Percentiles rank a stretch among this genome's conserved stretches.
Evolutionary conservation across 2,113 vertebrate genomes (phyloP).

Genomic region (Apteryx mantelli): DNA sequence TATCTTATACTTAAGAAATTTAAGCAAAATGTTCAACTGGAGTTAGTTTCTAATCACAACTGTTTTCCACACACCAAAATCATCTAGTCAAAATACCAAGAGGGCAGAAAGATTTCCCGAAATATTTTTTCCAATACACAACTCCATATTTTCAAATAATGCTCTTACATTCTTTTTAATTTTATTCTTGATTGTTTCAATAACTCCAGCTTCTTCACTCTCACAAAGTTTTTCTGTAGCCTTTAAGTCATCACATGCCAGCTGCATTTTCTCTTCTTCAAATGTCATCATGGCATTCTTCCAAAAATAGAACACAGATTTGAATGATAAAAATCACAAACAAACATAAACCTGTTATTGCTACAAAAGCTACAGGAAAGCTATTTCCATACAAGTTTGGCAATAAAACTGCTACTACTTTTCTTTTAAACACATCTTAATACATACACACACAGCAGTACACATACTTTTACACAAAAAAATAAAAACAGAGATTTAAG

Average conservation of each 20-base stretch:
- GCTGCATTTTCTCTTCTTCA: constrained; percentile 99
- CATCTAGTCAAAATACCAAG: not conserved
- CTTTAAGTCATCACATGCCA: constrained; percentile 94
- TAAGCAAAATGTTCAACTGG: not conserved
- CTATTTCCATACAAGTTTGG: not conserved
- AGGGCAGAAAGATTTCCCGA: not conserved
- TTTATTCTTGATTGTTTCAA: constrained; percentile 98
- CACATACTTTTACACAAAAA: not conserved
- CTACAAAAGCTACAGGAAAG: not conserved
- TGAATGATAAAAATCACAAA: not conserved
- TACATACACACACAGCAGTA: not conserved
- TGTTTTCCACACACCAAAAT: not conserved
- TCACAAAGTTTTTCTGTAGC: constrained; percentile 97
- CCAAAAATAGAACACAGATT: constrained; percentile 11
- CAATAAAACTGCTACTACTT: not conserved
- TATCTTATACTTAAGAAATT: not conserved
- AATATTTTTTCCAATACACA: not conserved
- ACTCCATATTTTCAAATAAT: not conserved
- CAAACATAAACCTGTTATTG: not conserved
- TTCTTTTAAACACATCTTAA: not conserved
- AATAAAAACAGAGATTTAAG: not conserved
- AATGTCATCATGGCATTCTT: constrained; percentile 99
- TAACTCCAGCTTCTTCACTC: constrained; percentile 93
- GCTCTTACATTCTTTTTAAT: constrained; percentile 96
- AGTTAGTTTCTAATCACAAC: not conserved